These are phyloP conservation scores for Bombus cullumanus DNA, from an alignment of 1,140 invertebrate genomes.

Conservation along the genomic window DNA sequence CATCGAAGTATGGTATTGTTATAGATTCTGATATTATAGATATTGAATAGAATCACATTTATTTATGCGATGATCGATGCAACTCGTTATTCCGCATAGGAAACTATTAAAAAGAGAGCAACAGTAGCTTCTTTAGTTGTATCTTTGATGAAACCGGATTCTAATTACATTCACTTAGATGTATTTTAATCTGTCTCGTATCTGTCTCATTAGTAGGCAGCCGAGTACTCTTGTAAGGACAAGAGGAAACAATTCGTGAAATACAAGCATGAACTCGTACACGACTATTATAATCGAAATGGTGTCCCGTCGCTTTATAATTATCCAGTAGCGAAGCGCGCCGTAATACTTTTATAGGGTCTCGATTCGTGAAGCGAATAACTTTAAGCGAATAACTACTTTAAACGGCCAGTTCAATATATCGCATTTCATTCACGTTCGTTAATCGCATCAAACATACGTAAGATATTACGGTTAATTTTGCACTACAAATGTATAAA, in stretches of 20 bases:
- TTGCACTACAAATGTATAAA: conserved; percentile 35
- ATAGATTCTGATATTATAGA: too few species aligned
- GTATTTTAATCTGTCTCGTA: neutral
- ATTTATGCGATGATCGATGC: too few species aligned
- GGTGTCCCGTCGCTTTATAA: conserved; percentile 34
- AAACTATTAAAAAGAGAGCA: too few species aligned
- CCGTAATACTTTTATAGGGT: conserved; percentile 57
- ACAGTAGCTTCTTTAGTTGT: neutral
- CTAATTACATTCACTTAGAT: neutral
- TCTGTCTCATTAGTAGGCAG: conserved; percentile 50
- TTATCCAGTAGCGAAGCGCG: conserved; percentile 38
- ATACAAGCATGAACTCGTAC: conserved; percentile 39
- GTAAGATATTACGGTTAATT: conserved; percentile 19
- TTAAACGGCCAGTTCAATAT: conserved; percentile 28
- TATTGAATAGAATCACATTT: too few species aligned
- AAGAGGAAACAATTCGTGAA: conserved; percentile 45
- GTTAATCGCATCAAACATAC: conserved; percentile 38
- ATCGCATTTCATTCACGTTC: conserved; percentile 51
- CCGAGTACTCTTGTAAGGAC: conserved; percentile 40
- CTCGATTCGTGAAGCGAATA: conserved; percentile 63
- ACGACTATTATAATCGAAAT: conserved; percentile 52
- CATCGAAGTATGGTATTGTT: too few species aligned
- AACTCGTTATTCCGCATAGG: too few species aligned
- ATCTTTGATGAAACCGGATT: neutral
- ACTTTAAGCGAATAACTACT: conserved; percentile 38